These are phyloP conservation scores for Perca flavescens DNA, from an alignment of 2,113 vertebrate genomes.

Conservation along the genomic window DNA sequence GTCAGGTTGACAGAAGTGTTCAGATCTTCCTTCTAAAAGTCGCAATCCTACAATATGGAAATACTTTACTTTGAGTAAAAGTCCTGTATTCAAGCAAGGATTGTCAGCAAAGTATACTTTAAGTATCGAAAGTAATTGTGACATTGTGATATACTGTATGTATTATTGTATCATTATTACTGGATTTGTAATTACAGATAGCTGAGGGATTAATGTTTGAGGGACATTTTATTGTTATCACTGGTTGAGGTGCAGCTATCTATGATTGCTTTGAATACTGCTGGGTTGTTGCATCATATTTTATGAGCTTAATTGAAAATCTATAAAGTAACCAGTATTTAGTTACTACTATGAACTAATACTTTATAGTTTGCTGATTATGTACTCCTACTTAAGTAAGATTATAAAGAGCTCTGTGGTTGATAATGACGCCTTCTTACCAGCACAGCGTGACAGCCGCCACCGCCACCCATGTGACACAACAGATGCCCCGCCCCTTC, in stretches of 20 bases:
- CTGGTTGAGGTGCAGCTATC: not conserved
- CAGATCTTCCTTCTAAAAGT: not conserved
- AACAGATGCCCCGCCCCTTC: constrained; percentile 89
- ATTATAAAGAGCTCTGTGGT: not conserved
- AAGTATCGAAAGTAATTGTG: not conserved
- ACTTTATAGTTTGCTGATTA: not conserved
- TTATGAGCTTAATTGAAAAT: not conserved
- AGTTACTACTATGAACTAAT: not conserved
- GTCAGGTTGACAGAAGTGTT: not conserved
- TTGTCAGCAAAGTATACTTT: not conserved
- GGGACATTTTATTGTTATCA: not conserved
- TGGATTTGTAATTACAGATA: not conserved
- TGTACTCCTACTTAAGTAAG: not conserved
- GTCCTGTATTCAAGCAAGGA: not conserved
- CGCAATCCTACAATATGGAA: not conserved
- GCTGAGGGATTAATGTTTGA: not conserved
- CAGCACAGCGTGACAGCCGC: constrained; percentile 91
- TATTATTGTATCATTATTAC: not conserved
- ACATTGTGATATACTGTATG: not conserved
- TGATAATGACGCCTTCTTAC: constrained; percentile 78
- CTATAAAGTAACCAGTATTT: not conserved
- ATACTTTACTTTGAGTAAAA: not conserved
- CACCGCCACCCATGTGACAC: constrained; percentile 92
- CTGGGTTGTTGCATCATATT: not conserved
- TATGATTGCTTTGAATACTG: not conserved